Evolutionary conservation across 2,797 vertebrate species (phyloP), one percentile per base, ranked within the genome.

Genomic region (Graptemys geographica): DNA sequence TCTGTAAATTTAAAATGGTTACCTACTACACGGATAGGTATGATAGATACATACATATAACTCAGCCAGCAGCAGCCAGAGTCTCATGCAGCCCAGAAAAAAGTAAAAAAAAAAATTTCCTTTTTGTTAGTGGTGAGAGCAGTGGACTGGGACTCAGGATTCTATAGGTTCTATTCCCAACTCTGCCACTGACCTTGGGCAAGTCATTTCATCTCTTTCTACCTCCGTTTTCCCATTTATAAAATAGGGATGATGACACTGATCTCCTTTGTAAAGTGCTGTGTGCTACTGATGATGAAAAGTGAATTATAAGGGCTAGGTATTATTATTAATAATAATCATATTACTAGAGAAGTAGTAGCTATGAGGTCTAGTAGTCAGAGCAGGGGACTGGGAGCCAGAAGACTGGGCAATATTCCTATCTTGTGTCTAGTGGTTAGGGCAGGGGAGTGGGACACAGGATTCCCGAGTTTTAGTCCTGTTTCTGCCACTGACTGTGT

Each of bases 11-110:
- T 65, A 88, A 25, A 52, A 51, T 51, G 79, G 57, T 4, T 25
- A 0, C 12, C 27, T 8, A 13, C 72, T 74, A 11, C 37, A 74
- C 23, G 8, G 41, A 84, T 0, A 82, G 4, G 12, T 3, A 2
- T 56, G 83, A 89, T 9, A 87, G 25, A 82, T 13, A 6, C 1
- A 69, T 5, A 44, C 72, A 55, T 3, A 53, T n/a, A 55, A 76
- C 16, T 72, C 7, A n/a, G 27, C 18, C 89, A 65, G 49, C 19
- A 92, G 16, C 23, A 51, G 25, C 33, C 13, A 69, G 15, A 88
- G 3, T 13, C 92, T 87, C 44, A 13, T 44, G 4, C 18, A 21
- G 69, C 55, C 74, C 51, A 56, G 72, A 44, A 44, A 76, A 76
- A 44, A 27, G 21, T 41, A 13, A 44, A 11, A 74, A 44, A 76